phyloP scores from a whole-genome alignment of 2,888 invertebrate species.

The Coenonympha glycerion region DNA sequence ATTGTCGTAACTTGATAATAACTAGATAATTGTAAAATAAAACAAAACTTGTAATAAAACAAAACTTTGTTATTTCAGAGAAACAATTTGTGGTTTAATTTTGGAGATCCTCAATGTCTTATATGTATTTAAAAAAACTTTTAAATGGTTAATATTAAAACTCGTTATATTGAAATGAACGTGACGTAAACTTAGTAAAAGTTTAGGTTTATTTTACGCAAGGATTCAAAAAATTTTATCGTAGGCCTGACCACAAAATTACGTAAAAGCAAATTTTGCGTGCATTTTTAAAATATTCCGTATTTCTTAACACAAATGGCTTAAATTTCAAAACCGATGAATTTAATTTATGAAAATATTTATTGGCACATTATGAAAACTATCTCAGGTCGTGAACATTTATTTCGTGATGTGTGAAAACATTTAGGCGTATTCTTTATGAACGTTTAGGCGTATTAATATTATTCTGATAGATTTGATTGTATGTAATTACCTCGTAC shows the following conservation, averaged over 20 bases:
- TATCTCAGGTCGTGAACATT: slow-evolving; percentile 8
- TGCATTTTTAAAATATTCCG: slow-evolving; percentile 12
- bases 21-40: no score
- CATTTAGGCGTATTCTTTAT: no score
- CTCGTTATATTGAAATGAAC: background rate
- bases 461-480: no score
- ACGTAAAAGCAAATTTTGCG: slow-evolving; percentile 13
- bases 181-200: slow-evolving; percentile 14
- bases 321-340: slow-evolving; percentile 7
- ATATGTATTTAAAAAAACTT: no score
- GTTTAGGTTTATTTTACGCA: slow-evolving; percentile 1
- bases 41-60: no score
- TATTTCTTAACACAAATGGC: slow-evolving; percentile 11
- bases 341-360: slow-evolving; percentile 7
- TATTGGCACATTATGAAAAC: slow-evolving; percentile 15
- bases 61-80: no score
- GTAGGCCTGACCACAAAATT: slow-evolving; percentile 3
- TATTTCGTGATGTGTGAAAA: background rate
- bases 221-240: slow-evolving; percentile 3
- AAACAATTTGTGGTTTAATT: no score
- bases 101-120: no score
- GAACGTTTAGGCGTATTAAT: no score
- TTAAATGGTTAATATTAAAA: no score
- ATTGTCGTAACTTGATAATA: no score
- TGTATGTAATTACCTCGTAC: no score